Base-by-base conservation (phyloP, 1,140 invertebrate species). In the Ectropis grisescens region DNA sequence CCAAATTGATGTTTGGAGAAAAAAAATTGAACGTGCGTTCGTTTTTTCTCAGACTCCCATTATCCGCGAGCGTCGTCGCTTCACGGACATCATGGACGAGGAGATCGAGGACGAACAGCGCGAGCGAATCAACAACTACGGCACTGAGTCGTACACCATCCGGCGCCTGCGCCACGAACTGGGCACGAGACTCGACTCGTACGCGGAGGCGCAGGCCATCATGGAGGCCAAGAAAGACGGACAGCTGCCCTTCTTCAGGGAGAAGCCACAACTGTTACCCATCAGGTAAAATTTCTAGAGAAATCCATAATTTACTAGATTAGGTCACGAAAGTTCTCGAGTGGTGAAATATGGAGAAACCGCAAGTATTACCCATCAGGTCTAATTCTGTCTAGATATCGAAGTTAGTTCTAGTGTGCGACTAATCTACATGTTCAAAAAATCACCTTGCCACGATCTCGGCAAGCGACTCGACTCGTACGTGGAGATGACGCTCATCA, bases 51-150 rank as follows among this genome's bases (percentile, higher is more conserved):
- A 94, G 91, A 88, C 93, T 0, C 93, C 94, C 3, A 87, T 94
- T 2, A 94, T 97, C 47, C 85, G 93, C 13, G 95, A 97, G 80
- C 83, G 95, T 37, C 88, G 95, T 39, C 88, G 94, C 28, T 97
- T 97, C 66, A 95, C 93, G 4, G 95, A 97, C 58, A 88, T 97
- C 1, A 96, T 97, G 94, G 95, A 97, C 67, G 95, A 97, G 69
- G 94, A 97, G 82, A 96, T 97, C 35, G 93, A 96, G 47, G 94
- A 96, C 67, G 94, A 96, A 70, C 85, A 91, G 11, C 90, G 89
- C 52, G 90, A 88, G 4, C 83, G 92, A 8, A 93, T 94, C 44
- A 92, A 90, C 58, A 86, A 88, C 55, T 94, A 94, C 57, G 90
- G 90, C 25, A 85, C 86, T 2, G 91, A 93, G 40, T 88, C 83